Evolutionary conservation across 2,113 vertebrate species (phyloP).

Genomic region (Salminus brasiliensis): DNA sequence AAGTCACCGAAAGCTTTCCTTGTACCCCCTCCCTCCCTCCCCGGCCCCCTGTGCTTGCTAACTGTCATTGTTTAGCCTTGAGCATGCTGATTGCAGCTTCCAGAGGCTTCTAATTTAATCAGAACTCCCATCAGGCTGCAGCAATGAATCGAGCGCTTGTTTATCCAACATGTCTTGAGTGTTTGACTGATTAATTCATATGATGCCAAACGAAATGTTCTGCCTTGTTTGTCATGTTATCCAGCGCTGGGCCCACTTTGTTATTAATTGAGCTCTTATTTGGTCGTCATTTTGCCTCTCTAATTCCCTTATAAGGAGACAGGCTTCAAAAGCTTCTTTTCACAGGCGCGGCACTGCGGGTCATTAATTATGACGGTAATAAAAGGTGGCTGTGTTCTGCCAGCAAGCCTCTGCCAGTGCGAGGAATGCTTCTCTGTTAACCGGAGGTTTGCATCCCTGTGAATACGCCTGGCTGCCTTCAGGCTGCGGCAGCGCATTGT

Average conservation of each 20-base stretch:
- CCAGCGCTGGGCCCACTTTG: constrained; percentile 50
- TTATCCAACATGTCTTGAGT: constrained; percentile 63
- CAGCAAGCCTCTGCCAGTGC: constrained; percentile 47
- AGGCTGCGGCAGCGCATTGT: constrained; percentile 36
- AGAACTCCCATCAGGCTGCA: constrained; percentile 64
- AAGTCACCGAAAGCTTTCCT: constrained; percentile 18
- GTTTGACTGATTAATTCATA: constrained; percentile 72
- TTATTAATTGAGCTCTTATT: constrained; percentile 61
- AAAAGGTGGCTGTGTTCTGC: constrained; percentile 59
- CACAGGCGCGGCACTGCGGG: constrained; percentile 48
- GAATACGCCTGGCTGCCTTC: constrained; percentile 36
- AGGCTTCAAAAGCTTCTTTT: constrained; percentile 47
- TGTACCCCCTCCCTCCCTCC: neutral
- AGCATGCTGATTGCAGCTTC: constrained; percentile 54
- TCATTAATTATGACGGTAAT: constrained; percentile 61
- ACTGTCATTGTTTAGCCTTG: constrained; percentile 43
- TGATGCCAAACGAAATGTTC: constrained; percentile 72
- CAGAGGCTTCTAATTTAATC: constrained; percentile 73
- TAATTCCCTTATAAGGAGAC: constrained; percentile 59
- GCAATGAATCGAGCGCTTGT: constrained; percentile 66
- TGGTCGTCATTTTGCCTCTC: constrained; percentile 46
- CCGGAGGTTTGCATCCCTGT: constrained; percentile 28
- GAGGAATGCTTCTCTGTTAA: constrained; percentile 43
- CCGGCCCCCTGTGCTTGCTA: constrained; percentile 13
- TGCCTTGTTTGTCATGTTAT: constrained; percentile 69